Conservation (phyloP, 2,888 invertebrate genomes). For the Sylvicola fuscatus region DNA sequence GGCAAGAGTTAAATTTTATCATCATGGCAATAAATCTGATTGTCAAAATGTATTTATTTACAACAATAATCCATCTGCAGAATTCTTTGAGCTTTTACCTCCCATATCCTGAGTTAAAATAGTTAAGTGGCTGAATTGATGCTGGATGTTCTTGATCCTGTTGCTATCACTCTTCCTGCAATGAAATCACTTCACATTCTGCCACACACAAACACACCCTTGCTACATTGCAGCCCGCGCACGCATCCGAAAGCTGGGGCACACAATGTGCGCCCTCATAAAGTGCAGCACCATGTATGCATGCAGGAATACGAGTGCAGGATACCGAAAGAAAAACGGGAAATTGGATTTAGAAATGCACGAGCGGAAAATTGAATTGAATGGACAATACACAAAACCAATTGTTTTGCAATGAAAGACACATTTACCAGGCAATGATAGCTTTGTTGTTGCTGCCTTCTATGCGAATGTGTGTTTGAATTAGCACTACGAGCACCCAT, state of each 20-base stretch:
- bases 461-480: no score
- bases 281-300: no score
- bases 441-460: no score
- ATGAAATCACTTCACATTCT: no score
- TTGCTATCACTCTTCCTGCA: not conserved
- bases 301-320: no score
- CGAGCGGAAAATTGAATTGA: constrained; percentile 5
- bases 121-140: not conserved
- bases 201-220: no score
- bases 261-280: no score
- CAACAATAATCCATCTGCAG: constrained; percentile 1
- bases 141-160: constrained; percentile 2
- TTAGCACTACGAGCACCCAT: no score
- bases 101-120: not conserved
- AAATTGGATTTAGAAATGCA: constrained; percentile 5
- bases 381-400: constrained; percentile 4
- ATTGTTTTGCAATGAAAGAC: constrained; percentile 4
- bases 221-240: no score
- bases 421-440: not conserved
- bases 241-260: no score
- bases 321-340: constrained; percentile 3
- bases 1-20: no score
- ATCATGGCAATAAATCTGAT: constrained; percentile 2
- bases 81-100: not conserved
- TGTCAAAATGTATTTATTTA: constrained; percentile 4